These are phyloP conservation scores for Drosophila pseudoobscura DNA, from an alignment of 1,140 invertebrate genomes.

Conservation along the genomic window DNA sequence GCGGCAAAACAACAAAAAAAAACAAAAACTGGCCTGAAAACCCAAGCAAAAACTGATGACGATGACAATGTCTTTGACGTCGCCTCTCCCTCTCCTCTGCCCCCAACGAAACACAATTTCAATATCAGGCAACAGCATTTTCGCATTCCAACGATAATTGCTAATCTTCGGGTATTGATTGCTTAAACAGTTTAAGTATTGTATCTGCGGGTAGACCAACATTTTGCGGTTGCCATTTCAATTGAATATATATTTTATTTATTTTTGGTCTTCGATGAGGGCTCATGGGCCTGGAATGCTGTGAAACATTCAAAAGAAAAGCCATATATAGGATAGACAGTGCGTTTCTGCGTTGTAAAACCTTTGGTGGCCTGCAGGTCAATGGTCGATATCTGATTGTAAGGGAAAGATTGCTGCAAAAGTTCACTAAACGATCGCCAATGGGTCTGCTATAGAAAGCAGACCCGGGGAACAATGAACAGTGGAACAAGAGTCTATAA, in stretches of 20 bases:
- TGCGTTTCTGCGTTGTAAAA: slow-evolving; percentile 37
- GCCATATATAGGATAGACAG: slow-evolving; percentile 41
- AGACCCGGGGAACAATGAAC: too few relatives aligned
- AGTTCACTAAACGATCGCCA: too few relatives aligned
- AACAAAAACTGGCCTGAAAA: slow-evolving; percentile 29
- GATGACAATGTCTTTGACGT: slow-evolving; percentile 53
- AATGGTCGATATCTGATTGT: slow-evolving; percentile 22
- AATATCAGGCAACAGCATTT: slow-evolving; percentile 77
- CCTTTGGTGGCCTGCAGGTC: slow-evolving; percentile 18
- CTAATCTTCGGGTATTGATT: slow-evolving; percentile 80
- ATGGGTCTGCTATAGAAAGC: too few relatives aligned
- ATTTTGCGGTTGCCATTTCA: slow-evolving; percentile 33
- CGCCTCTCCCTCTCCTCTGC: slow-evolving; percentile 6
- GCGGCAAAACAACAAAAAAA: slow-evolving; percentile 57
- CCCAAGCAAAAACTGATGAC: slow-evolving; percentile 52
- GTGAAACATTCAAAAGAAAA: slow-evolving; percentile 61
- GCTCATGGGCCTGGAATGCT: slow-evolving; percentile 73
- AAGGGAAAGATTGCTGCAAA: too few relatives aligned
- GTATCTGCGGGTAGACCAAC: slow-evolving; percentile 27
- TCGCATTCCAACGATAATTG: slow-evolving; percentile 80
- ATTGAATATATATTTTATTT: slow-evolving; percentile 51
- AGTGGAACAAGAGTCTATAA: too few relatives aligned
- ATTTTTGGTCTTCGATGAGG: slow-evolving; percentile 61
- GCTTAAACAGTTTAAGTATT: slow-evolving; percentile 34
- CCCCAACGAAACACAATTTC: slow-evolving; percentile 63